phyloP scores from a whole-genome alignment of 2,113 vertebrate genomes.

The Cryptomyrus ogoouensis region DNA sequence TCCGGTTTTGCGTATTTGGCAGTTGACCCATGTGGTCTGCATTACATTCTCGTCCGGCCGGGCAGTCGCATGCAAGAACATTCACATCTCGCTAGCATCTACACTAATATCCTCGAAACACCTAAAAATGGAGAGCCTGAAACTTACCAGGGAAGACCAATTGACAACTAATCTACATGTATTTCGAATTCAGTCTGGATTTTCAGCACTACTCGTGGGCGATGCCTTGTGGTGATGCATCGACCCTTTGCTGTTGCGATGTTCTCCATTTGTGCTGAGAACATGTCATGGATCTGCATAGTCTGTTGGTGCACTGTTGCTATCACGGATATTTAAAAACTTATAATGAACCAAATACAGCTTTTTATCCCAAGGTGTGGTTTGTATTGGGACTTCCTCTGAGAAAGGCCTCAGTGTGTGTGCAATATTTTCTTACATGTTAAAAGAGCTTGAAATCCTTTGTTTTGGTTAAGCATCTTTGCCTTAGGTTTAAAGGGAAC shows the following conservation, averaged over 20 bases:
- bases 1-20: neutral
- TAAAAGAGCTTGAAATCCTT: neutral
- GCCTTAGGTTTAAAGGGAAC: constrained; percentile 17
- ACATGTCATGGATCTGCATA: neutral
- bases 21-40: neutral
- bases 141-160: neutral
- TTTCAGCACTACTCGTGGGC: neutral
- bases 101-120: neutral
- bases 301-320: neutral
- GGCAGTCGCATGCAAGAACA: constrained; percentile 7
- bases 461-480: constrained; percentile 5
- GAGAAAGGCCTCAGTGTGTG: neutral
- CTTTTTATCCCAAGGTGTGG: neutral
- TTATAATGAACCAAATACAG: neutral
- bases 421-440: constrained; percentile 12
- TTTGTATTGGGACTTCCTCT: neutral
- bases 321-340: neutral
- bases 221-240: neutral
- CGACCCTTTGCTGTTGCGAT: neutral
- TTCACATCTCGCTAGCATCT: neutral
- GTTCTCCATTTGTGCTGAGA: neutral
- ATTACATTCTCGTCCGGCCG: neutral
- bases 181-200: neutral
- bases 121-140: neutral
- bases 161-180: neutral